Evolutionary conservation across 2,888 invertebrate species (phyloP), one percentile per base, ranked within the genome.

Genomic region (Ligdia adustata): DNA sequence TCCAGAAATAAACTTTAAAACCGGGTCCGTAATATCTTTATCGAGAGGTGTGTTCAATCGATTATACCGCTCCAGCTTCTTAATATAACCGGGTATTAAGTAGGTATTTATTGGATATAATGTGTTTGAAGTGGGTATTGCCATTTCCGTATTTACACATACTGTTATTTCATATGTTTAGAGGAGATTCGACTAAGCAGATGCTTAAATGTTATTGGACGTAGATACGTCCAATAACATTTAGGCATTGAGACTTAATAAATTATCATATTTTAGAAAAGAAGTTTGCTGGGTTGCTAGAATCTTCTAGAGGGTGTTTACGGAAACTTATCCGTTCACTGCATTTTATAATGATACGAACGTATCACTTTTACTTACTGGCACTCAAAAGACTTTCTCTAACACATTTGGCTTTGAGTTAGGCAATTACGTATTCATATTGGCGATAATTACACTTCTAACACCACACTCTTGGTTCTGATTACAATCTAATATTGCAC

Each of bases 11-110:
- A 80, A 76, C 76, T 70, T n/a, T 64, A 60, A 73, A 54, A 79
- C 79, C 79, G 75, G 69, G 79, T 72, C 75, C 67, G 74, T 80
- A 83, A 86, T 85, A 85, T 84, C 86, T 86, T 86, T 82, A 86
- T 88, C 82, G 79, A 82, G 83, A 84, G 84, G 84, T 84, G 84
- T 84, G 82, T 77, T 80, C 82, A 74, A 84, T 85, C 86, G 84
- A 86, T 86, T 83, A 81, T 71, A 70, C 74, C 69, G 73, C 64
- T 65, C 32, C 31, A 26, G 42, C 39, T 52, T 71, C 69, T 71
- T 65, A 53, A 61, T 66, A 61, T 58, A 60, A 57, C 59, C 59
- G 53, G 45, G 51, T 64, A 62, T 52, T 57, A 60, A 59, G 55
- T 63, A 49, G 46, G 46, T 55, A 61, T 54, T 62, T 62, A 60